These are phyloP conservation scores for Chymomyza costata DNA, from an alignment of 1,140 invertebrate genomes.

Conservation along the genomic window DNA sequence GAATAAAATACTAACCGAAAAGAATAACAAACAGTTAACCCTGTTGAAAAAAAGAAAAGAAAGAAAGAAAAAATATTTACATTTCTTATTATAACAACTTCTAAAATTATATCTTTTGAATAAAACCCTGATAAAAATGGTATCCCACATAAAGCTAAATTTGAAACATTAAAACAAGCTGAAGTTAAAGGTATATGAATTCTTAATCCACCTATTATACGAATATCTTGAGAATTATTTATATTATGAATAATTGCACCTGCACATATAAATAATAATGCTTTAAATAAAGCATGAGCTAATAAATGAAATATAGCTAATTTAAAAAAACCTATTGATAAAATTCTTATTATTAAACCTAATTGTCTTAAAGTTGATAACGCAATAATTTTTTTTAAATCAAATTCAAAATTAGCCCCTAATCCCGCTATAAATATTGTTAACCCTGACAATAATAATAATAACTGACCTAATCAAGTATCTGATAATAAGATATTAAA, in stretches of 20 bases:
- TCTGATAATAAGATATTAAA: slow-evolving; percentile 76
- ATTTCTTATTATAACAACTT: slow-evolving; percentile 74
- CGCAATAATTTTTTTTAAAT: slow-evolving; percentile 85
- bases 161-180: slow-evolving; percentile 76
- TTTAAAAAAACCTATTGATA: slow-evolving; percentile 73
- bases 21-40: slow-evolving; percentile 78
- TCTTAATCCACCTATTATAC: slow-evolving; percentile 76
- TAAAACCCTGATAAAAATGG: slow-evolving; percentile 81
- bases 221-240: slow-evolving; percentile 80
- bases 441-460: slow-evolving; percentile 76
- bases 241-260: slow-evolving; percentile 80
- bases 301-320: slow-evolving; percentile 80
- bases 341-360: slow-evolving; percentile 80
- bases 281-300: slow-evolving; percentile 81
- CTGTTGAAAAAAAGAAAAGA: slow-evolving; percentile 77
- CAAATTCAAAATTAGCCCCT: slow-evolving; percentile 79
- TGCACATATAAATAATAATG: slow-evolving; percentile 80
- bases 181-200: slow-evolving; percentile 75
- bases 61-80: slow-evolving; percentile 77
- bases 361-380: slow-evolving; percentile 83
- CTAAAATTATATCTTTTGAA: slow-evolving; percentile 81
- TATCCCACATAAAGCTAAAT: slow-evolving; percentile 77
- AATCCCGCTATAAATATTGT: slow-evolving; percentile 80
- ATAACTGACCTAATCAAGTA: slow-evolving; percentile 56
- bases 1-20: slow-evolving; percentile 78